phyloP scores from a whole-genome alignment of 1,140 invertebrate genomes.

The Gonatopus flavifemur region DNA sequence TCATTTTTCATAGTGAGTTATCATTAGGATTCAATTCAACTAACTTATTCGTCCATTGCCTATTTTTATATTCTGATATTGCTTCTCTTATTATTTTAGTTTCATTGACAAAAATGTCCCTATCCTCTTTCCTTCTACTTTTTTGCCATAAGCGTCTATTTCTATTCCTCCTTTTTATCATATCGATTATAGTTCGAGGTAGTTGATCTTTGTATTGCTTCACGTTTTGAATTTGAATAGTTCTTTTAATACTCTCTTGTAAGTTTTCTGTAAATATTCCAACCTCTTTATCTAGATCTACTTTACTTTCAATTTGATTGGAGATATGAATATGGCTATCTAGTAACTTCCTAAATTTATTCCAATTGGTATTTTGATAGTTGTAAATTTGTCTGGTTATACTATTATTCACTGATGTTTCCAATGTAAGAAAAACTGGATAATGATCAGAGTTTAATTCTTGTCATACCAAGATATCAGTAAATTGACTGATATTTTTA shows the following conservation, averaged over 20 bases:
- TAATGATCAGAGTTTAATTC: conserved; percentile 31
- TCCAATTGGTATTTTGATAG: conserved; percentile 13
- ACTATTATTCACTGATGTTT: neutral
- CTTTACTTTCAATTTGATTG: conserved; percentile 3
- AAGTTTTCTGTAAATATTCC: conserved; percentile 16
- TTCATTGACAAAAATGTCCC: conserved; percentile 5
- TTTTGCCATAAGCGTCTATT: conserved; percentile 26
- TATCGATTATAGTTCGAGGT: conserved; percentile 1
- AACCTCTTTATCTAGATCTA: conserved; percentile 17
- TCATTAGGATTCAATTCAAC: conserved; percentile 20
- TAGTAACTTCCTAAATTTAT: conserved; percentile 3
- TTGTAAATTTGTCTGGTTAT: neutral
- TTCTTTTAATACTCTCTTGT: conserved; percentile 7
- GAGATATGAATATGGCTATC: neutral
- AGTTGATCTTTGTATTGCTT: conserved; percentile 11
- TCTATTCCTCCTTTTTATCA: conserved; percentile 21
- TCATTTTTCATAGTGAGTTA: conserved; percentile 26
- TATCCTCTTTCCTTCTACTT: conserved; percentile 6
- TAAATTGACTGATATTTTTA: conserved; percentile 23
- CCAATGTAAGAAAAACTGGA: conserved; percentile 20
- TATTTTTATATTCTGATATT: conserved; percentile 20
- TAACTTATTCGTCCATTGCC: conserved; percentile 16
- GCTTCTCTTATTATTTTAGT: conserved; percentile 14
- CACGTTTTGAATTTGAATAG: conserved; percentile 4
- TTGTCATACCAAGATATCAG: conserved; percentile 6